Evolutionary conservation across 2,113 vertebrate genomes (phyloP), one percentile per base, ranked within the genome.

Genomic region (Bungarus multicinctus): DNA sequence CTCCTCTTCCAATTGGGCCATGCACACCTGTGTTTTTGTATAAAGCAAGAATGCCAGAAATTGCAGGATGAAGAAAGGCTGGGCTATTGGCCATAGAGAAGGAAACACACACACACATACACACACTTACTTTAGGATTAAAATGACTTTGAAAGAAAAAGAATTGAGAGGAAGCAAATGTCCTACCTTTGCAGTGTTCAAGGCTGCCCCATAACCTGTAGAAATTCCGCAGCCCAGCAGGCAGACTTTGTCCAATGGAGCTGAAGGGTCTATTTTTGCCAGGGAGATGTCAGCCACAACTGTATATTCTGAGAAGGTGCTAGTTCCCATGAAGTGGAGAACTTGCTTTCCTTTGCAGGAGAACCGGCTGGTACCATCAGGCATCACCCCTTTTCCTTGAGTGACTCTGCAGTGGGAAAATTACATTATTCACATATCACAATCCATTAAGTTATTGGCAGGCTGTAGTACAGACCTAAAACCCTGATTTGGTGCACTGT

Each of bases 351-450:
- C 98, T 96, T 97, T 98, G 96, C 98, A 98, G 85, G 97, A 98
- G 94, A 98, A 98, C 92, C 98, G 97, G 89, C 98, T 98, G 53
- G 98, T 99, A 45, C 98, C 98, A 94, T 99, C 99, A 0, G 99
- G 99, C 98, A 99, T 99, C 87, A 98, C 81, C 89, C 98, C 98
- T 92, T 97, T 97, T 57, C 98, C 98, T 94, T 98, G 98, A 91
- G 98, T 98, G 92, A 98, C 92, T 97, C 98, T 98, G 92, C 89
- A 91, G 89, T 93, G 94, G 57, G 54, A 91, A 43, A 39, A 81
- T 22, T 22, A 16, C 34, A 81, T 43, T 34, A 69, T 58, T 85
- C 43, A 86, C 12, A 0, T 57, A 30, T 45, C 27, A 91, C 58
- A 27, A 60, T 60, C 27, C 9, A 7, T 47, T 30, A 64, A 30